Percentiles rank a stretch among this genome's conserved stretches.
These are phyloP conservation scores for Stenopsyche tienmushanensis DNA, from an alignment of 1,140 invertebrate species.

Conservation along the genomic window DNA sequence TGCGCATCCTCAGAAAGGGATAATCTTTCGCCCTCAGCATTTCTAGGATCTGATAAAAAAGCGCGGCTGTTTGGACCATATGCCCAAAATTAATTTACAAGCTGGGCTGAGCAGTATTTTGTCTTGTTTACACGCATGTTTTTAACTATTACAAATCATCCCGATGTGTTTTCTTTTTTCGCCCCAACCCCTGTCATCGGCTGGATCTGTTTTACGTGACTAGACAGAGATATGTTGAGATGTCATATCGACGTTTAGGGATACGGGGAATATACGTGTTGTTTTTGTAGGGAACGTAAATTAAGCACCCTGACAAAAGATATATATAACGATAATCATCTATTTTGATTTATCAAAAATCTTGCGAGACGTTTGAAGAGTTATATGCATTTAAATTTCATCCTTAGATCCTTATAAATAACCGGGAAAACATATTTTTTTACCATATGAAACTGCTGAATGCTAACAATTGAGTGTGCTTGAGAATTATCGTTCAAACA, in stretches of 20 bases:
- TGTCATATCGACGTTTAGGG: background rate
- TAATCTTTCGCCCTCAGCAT: too few species aligned
- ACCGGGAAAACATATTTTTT: too few species aligned
- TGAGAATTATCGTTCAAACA: too few species aligned
- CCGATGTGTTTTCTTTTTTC: background rate
- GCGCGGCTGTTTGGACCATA: slow-evolving; percentile 8
- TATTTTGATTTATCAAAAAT: too few species aligned
- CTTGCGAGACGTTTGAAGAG: too few species aligned
- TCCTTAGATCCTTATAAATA: too few species aligned
- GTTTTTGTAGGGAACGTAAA: background rate
- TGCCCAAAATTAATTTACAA: slow-evolving; percentile 5
- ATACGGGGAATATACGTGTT: background rate
- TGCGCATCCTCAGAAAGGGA: background rate
- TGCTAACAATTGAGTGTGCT: too few species aligned
- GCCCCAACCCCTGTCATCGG: slow-evolving; percentile 14
- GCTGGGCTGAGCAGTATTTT: background rate
- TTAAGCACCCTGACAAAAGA: too few species aligned
- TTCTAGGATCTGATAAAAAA: too few species aligned
- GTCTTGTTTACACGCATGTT: slow-evolving; percentile 16
- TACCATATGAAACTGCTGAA: too few species aligned
- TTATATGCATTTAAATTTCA: too few species aligned
- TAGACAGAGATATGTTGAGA: background rate
- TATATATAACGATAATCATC: too few species aligned
- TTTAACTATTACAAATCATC: slow-evolving; percentile 10
- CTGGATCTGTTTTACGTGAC: slow-evolving; percentile 8